Evolutionary conservation across 1,140 invertebrate genomes (phyloP), one percentile per base, ranked within the genome.

Genomic region (Hyles vespertilio): DNA sequence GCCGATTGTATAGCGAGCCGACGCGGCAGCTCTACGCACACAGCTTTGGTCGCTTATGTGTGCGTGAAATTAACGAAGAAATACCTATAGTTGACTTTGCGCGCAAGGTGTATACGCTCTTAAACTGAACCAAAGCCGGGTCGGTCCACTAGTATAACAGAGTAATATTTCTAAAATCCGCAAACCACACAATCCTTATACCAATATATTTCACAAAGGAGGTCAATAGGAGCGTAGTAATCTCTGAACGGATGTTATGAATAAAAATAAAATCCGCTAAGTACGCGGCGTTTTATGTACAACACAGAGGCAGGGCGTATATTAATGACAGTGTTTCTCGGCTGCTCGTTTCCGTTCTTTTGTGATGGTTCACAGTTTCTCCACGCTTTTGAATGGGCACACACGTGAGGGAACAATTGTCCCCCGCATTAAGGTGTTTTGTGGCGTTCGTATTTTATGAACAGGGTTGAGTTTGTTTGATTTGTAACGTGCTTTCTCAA

Each of bases 291-390:
- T 64, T 51, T 51, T 51, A 32, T 56, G 61, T 72, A 73, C 70
- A 67, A 75, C 70, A 74, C 74, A 56, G 61, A 69, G 69, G 64
- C 69, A 78, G 65, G 70, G 72, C 75, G 78, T 77, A 73, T 84
- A 87, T 82, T 79, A 84, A 81, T 75, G 73, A 72, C 69, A 74
- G 69, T 79, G 80, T 85, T 80, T 79, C 77, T 79, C 74, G 70
- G 71, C 68, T 70, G 69, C 68, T 74, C 76, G 77, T 79, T 86
- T 83, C 83, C 79, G 72, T 70, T 74, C 71, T 74, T 84, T 84
- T 84, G 81, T 84, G 79, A 79, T 65, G 72, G 73, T 77, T 79
- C 79, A 69, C 70, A 64, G 67, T 71, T 65, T 73, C 70, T 68
- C 69, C 64, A 66, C 65, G 2, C 69, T 70, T 70, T 72, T 83